phyloP scores from a whole-genome alignment of 2,797 vertebrate genomes.

The Hirundo rustica region DNA sequence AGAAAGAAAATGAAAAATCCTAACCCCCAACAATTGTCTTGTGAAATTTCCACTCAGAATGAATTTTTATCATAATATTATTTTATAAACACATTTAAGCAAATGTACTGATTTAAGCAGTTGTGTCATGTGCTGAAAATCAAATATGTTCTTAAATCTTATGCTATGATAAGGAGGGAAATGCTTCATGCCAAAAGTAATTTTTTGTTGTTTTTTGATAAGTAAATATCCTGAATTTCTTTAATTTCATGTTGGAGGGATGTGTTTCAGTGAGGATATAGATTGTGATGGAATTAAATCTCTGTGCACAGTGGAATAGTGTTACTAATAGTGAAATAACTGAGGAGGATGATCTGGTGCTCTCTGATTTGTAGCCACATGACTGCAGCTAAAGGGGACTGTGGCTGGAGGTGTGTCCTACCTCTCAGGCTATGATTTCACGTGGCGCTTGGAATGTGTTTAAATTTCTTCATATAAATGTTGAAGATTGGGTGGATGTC shows the following conservation, averaged over 20 bases:
- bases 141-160: background rate
- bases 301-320: background rate
- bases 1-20: background rate
- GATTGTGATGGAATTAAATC: background rate
- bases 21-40: background rate
- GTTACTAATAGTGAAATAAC: background rate
- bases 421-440: background rate
- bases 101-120: background rate
- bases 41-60: background rate
- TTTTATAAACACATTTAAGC: background rate
- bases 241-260: background rate
- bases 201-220: background rate
- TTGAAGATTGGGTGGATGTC: background rate
- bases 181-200: background rate
- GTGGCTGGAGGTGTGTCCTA: background rate
- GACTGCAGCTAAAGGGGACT: background rate
- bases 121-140: background rate
- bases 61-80: background rate
- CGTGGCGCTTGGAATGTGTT: accelerated
- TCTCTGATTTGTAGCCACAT: background rate
- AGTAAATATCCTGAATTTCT: background rate
- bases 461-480: background rate
- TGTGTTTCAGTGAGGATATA: background rate
- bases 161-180: background rate
- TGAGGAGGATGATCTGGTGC: background rate